These are phyloP conservation scores for Drosophila neutralis DNA, from an alignment of 2,888 invertebrate genomes.

Conservation along the genomic window DNA sequence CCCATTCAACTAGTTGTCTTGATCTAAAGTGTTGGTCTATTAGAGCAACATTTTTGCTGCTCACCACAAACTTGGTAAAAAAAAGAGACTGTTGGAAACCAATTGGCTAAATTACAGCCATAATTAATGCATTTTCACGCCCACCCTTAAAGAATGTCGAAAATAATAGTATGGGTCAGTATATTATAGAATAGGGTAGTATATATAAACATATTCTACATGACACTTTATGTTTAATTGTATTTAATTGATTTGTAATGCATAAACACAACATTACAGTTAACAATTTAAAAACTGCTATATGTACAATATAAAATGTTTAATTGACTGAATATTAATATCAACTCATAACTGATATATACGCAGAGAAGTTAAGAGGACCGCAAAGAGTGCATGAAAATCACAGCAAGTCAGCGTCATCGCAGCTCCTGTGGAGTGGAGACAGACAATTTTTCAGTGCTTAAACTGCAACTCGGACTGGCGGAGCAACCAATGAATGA, in stretches of 20 bases:
- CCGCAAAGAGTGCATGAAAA: slow-evolving; percentile 36
- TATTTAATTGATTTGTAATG: not conserved
- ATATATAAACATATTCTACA: too few relatives aligned
- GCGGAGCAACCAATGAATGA: not conserved
- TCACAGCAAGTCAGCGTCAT: slow-evolving; percentile 29
- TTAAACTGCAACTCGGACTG: slow-evolving; percentile 7
- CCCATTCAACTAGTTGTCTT: not conserved
- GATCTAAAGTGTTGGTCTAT: slow-evolving; percentile 36
- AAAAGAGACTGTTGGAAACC: not conserved
- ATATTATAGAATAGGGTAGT: not conserved
- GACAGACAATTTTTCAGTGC: slow-evolving; percentile 13
- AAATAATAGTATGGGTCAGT: not conserved
- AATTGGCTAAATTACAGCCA: not conserved
- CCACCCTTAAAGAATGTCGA: not conserved
- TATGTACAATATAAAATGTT: not conserved
- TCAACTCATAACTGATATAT: slow-evolving; percentile 3
- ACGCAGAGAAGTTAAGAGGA: slow-evolving; percentile 12
- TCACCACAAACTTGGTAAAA: slow-evolving; percentile 7
- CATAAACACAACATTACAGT: not conserved
- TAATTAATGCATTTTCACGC: not conserved
- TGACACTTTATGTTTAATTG: not conserved
- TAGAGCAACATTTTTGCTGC: slow-evolving; percentile 33
- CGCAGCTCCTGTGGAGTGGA: slow-evolving; percentile 19
- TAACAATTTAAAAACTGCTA: too few relatives aligned
- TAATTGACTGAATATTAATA: slow-evolving; percentile 1